Percentiles rank a stretch among this genome's conserved stretches.
Conservation (phyloP, 2,888 invertebrate species). For the Scaeva pyrastri region DNA sequence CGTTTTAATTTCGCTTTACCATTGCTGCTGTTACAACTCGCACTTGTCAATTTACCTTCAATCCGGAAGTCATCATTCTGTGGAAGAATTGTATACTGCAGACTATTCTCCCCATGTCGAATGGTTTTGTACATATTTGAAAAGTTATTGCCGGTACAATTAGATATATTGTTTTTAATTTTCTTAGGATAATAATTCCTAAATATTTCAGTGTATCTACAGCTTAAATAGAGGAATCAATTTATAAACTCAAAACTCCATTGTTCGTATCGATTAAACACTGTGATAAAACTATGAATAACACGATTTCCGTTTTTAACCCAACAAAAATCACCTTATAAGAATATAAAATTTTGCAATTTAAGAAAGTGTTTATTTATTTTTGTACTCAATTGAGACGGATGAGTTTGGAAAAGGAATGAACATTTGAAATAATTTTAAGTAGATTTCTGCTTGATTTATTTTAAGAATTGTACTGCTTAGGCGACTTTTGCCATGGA, state of each 20-base stretch:
- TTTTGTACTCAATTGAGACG: neutral
- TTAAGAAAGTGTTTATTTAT: neutral
- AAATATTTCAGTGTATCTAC: no score
- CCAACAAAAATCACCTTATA: slow-evolving; percentile 40
- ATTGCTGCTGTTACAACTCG: slow-evolving; percentile 84
- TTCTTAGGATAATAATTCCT: no score
- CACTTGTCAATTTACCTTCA: slow-evolving; percentile 86
- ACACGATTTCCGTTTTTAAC: slow-evolving; percentile 27
- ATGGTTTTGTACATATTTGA: slow-evolving; percentile 89
- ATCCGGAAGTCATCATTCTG: slow-evolving; percentile 88
- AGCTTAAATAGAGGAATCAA: slow-evolving; percentile 8
- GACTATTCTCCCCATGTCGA: slow-evolving; percentile 89
- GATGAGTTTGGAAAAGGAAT: neutral
- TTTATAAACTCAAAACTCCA: slow-evolving; percentile 32
- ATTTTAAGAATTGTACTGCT: slow-evolving; percentile 34
- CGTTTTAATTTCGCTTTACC: slow-evolving; percentile 77
- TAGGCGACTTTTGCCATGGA: slow-evolving; percentile 65
- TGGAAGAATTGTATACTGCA: slow-evolving; percentile 90
- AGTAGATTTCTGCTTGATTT: slow-evolving; percentile 15
- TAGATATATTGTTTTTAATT: neutral
- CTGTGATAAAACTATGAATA: slow-evolving; percentile 36
- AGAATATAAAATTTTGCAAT: slow-evolving; percentile 45
- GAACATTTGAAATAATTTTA: neutral
- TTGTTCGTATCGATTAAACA: slow-evolving; percentile 60
- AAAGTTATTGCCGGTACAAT: slow-evolving; percentile 23